Evolutionary conservation across 2,113 vertebrate species (phyloP).

Genomic region (Leptosomus discolor): DNA sequence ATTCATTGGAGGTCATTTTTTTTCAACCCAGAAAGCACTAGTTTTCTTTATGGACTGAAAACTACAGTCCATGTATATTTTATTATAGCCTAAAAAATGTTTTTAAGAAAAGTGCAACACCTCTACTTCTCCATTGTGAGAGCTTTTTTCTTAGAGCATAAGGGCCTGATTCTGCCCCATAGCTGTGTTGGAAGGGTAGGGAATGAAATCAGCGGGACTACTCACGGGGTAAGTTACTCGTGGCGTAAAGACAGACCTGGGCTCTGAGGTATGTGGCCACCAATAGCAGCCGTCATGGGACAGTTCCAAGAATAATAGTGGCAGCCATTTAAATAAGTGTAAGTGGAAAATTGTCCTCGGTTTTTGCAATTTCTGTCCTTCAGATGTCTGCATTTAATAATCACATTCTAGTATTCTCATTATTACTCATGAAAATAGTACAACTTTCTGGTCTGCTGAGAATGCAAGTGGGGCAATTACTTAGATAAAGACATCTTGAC

Average conservation of each 20-base stretch:
- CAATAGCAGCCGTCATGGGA: background rate
- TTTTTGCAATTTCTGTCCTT: constrained; percentile 35
- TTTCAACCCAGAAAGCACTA: background rate
- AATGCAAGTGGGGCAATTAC: constrained; percentile 37
- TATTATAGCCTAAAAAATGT: background rate
- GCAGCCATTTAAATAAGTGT: background rate
- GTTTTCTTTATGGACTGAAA: constrained; percentile 38
- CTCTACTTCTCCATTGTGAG: background rate
- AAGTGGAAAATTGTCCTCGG: constrained; percentile 42
- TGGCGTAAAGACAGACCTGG: background rate
- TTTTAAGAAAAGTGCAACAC: background rate
- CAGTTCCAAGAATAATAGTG: constrained; percentile 35
- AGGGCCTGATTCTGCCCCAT: background rate
- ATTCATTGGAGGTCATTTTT: background rate
- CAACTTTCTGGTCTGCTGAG: constrained; percentile 46
- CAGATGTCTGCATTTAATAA: constrained; percentile 50
- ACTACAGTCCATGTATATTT: background rate
- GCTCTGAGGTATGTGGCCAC: background rate
- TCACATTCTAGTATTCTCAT: constrained; percentile 36
- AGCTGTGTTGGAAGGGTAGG: background rate
- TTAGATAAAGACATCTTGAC: constrained; percentile 18
- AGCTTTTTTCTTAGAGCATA: background rate
- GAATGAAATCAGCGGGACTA: background rate
- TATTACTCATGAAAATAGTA: constrained; percentile 23
- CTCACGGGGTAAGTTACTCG: background rate